Percentiles rank a stretch among this genome's conserved stretches.
Evolutionary conservation across 2,113 vertebrate genomes (phyloP).

Genomic region (Haemorhous mexicanus): DNA sequence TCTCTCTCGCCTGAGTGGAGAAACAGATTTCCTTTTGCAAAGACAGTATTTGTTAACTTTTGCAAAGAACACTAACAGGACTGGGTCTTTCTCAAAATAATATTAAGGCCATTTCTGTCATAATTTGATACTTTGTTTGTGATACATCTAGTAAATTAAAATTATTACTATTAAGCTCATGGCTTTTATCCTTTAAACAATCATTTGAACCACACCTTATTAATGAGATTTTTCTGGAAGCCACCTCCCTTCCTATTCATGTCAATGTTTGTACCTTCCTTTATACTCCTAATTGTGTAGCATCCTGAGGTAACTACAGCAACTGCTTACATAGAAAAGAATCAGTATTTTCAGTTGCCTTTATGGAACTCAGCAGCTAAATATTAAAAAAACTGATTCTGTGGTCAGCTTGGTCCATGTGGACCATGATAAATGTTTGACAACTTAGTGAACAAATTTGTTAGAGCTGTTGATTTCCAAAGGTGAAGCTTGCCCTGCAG

Average conservation of each 20-base stretch:
- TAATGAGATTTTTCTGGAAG: slow-evolving; percentile 17
- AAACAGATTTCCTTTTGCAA: not conserved
- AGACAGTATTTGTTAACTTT: not conserved
- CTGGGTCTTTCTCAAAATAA: not conserved
- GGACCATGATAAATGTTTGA: not conserved
- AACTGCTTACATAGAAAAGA: not conserved
- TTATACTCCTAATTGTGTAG: not conserved
- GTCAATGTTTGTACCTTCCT: not conserved
- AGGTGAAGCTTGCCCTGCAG: not conserved
- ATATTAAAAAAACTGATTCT: not conserved
- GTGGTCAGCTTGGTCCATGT: not conserved
- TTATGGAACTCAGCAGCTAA: not conserved
- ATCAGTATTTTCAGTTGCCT: not conserved
- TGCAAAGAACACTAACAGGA: not conserved
- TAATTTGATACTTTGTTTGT: not conserved
- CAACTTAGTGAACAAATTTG: not conserved
- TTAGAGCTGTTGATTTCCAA: not conserved
- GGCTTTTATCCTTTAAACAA: not conserved
- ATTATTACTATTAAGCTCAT: not conserved
- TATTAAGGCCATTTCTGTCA: not conserved
- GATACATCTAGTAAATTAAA: not conserved
- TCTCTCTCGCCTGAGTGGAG: not conserved
- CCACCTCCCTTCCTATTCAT: slow-evolving; percentile 29
- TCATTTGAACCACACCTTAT: slow-evolving; percentile 19
- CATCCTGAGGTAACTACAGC: not conserved